Percentiles rank a stretch among this genome's conserved stretches.
Conservation (phyloP, 2,113 vertebrate species). For the Trochalopteron elliotii region DNA sequence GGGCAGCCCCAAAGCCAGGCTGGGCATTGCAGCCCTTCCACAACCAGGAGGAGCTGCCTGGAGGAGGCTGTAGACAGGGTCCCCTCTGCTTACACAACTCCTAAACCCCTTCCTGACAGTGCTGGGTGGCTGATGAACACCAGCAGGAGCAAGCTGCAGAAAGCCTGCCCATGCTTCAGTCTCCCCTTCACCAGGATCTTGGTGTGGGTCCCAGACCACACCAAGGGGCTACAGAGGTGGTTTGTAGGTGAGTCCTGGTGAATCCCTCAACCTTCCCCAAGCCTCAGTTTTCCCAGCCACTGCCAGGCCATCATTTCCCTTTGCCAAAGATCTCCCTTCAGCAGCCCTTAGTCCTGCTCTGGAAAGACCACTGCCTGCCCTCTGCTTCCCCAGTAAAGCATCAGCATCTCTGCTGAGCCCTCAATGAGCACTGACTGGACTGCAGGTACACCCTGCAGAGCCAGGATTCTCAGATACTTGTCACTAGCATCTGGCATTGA, state of each 20-base stretch:
- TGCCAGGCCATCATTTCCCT: neutral
- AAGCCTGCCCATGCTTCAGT: neutral
- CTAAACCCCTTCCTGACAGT: neutral
- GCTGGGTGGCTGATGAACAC: neutral
- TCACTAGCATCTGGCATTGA: neutral
- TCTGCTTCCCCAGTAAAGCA: neutral
- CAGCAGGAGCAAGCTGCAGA: neutral
- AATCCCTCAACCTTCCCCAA: neutral
- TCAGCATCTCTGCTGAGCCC: neutral
- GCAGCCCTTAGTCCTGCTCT: neutral
- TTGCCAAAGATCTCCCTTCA: rapidly evolving
- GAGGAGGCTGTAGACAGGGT: neutral
- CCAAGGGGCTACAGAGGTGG: rapidly evolving
- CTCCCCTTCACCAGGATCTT: neutral
- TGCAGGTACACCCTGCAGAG: neutral
- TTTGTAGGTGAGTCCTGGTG: neutral
- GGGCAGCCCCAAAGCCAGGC: neutral
- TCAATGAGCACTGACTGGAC: neutral
- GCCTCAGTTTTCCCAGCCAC: neutral
- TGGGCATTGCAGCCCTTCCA: neutral
- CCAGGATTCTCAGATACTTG: neutral
- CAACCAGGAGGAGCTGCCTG: neutral
- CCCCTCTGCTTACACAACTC: neutral
- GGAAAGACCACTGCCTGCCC: neutral
- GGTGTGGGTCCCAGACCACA: rapidly evolving